A percentile compares a stretch with the other conserved stretches of the same genome.
phyloP scores from a whole-genome alignment of 2,888 invertebrate genomes.

The Metallyticus violacea region DNA sequence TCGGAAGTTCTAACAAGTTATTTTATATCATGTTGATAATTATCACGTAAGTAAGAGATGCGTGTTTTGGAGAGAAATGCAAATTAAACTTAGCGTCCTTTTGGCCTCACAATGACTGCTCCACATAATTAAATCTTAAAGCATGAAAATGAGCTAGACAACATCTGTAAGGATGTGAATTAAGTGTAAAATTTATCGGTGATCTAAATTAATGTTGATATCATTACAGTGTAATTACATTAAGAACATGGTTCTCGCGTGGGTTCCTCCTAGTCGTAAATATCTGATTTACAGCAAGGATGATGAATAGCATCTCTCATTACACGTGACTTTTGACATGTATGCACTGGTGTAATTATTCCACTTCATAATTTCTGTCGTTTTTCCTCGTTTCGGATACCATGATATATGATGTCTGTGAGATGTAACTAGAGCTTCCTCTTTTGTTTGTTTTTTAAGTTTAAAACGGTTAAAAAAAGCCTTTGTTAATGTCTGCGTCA shows the following conservation, averaged over 20 bases:
- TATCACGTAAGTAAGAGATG: background rate
- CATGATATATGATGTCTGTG: background rate
- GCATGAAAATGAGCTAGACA: background rate
- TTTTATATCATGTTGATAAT: background rate
- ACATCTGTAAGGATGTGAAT: background rate
- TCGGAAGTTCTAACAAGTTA: background rate
- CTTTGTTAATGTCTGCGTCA: background rate
- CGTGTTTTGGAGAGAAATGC: background rate
- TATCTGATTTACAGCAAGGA: background rate
- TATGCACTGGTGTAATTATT: background rate
- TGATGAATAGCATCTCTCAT: background rate
- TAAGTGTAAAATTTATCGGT: background rate
- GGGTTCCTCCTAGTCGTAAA: background rate
- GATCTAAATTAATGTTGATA: background rate
- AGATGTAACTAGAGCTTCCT: background rate
- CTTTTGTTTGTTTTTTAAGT: background rate
- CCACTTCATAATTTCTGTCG: background rate
- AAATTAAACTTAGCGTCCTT: background rate
- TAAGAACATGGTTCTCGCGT: background rate
- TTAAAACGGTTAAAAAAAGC: background rate
- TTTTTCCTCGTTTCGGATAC: background rate
- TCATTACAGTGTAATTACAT: background rate
- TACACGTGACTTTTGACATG: background rate
- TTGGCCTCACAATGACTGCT: background rate
- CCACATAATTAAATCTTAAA: background rate